phyloP scores from a whole-genome alignment of 2,113 vertebrate genomes.

The Abramis brama region DNA sequence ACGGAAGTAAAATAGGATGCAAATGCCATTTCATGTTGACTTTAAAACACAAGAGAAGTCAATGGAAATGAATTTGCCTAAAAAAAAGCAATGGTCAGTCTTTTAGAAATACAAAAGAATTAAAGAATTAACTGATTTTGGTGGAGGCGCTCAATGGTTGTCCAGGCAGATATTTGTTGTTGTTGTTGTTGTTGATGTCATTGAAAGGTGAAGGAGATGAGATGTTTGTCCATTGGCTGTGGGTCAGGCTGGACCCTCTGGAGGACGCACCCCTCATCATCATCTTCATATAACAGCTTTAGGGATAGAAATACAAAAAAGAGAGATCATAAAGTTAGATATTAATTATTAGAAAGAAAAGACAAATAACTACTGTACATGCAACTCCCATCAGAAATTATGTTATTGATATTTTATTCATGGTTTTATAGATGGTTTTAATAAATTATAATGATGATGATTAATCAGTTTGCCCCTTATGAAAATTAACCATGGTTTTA shows the following conservation, averaged over 20 bases:
- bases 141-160: background rate
- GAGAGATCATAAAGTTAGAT: background rate
- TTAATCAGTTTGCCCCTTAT: too few relatives aligned
- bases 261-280: background rate
- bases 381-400: background rate
- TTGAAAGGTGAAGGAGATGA: background rate
- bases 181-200: slow-evolving; percentile 7
- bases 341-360: background rate
- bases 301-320: background rate
- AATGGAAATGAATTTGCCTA: background rate
- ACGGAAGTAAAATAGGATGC: background rate
- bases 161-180: background rate
- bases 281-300: slow-evolving; percentile 26
- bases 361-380: background rate
- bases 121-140: slow-evolving; percentile 38
- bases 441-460: too few relatives aligned
- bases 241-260: slow-evolving; percentile 34
- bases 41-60: background rate
- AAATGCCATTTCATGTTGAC: background rate
- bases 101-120: background rate
- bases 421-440: too few relatives aligned
- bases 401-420: background rate
- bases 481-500: too few relatives aligned
- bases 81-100: background rate
- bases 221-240: slow-evolving; percentile 19